A percentile compares a stretch with the other conserved stretches of the same genome.
phyloP scores from a whole-genome alignment of 1,140 invertebrate genomes.

The Drosophila sucinea region DNA sequence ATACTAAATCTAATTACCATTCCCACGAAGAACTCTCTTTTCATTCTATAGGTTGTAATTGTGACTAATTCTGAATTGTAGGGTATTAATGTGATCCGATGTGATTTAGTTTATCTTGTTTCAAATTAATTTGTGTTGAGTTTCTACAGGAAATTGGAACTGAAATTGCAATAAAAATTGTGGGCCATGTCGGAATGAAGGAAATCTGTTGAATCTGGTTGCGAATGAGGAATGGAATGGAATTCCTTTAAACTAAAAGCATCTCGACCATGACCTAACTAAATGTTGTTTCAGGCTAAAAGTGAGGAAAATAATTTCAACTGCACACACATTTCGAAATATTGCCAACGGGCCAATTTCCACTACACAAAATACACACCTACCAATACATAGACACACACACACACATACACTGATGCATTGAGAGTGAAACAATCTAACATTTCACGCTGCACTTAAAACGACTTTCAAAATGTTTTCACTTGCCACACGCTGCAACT shows the following conservation, averaged over 20 bases:
- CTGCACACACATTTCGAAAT: conserved; percentile 42
- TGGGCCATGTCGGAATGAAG: not conserved
- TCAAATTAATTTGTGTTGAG: not conserved
- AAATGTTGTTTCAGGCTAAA: conserved; percentile 15
- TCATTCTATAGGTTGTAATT: too few species aligned
- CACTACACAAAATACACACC: conserved; percentile 29
- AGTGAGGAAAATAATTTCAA: conserved; percentile 48
- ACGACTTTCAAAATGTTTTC: conserved; percentile 75
- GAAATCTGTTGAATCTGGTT: conserved; percentile 1
- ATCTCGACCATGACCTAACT: conserved; percentile 12
- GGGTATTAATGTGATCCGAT: too few species aligned
- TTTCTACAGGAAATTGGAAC: not conserved
- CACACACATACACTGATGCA: conserved; percentile 14
- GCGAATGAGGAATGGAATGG: not conserved
- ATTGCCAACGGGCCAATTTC: conserved; percentile 11
- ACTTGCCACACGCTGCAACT: conserved; percentile 55
- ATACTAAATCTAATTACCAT: too few species aligned
- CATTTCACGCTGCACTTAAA: conserved; percentile 62
- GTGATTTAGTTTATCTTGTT: too few species aligned
- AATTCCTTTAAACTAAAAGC: conserved; percentile 1
- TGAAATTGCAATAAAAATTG: not conserved
- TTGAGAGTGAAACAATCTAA: conserved; percentile 40
- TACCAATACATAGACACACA: conserved; percentile 3
- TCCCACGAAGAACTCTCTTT: too few species aligned
- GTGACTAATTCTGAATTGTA: too few species aligned